Conservation (phyloP, 92 coral and sea anemone genomes). For the Epizoanthus scotinus region DNA sequence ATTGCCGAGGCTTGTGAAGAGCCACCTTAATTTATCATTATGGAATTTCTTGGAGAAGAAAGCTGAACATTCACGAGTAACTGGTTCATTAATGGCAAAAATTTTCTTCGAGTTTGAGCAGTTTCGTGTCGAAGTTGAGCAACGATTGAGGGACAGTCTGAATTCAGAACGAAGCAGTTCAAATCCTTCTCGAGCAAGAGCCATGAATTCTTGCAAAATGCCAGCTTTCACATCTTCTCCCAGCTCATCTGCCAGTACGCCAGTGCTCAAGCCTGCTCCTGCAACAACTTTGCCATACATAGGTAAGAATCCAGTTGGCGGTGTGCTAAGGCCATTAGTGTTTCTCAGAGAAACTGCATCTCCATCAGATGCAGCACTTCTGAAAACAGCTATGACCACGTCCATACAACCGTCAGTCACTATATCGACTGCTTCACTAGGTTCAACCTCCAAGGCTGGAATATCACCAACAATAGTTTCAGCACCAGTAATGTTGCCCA, state of each 20-base stretch:
- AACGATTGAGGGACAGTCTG: conserved; percentile 11
- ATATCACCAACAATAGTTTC: too few relatives aligned
- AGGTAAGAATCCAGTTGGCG: too few relatives aligned
- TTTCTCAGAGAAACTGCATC: background rate
- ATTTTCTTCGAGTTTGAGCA: conserved; percentile 34
- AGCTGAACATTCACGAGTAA: conserved; percentile 37
- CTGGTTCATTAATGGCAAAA: conserved; percentile 26
- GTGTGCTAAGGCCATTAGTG: background rate
- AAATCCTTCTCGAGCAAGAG: background rate
- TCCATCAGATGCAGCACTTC: conserved; percentile 1
- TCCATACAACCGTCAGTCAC: background rate
- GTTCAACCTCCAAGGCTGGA: too few relatives aligned
- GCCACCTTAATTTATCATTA: background rate
- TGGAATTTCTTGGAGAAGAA: conserved; percentile 32
- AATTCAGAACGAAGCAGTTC: background rate
- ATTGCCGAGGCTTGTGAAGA: conserved; percentile 28
- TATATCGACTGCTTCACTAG: background rate
- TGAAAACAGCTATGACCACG: background rate
- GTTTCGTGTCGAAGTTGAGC: conserved; percentile 33
- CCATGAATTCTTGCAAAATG: background rate
- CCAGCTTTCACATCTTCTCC: background rate
- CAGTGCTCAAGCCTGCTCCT: background rate
- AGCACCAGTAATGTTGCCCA: background rate
- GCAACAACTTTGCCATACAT: background rate
- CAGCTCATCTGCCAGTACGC: background rate